A percentile compares a stretch with the other conserved stretches of the same genome.
Evolutionary conservation across 2,113 vertebrate genomes (phyloP).

Genomic region (Strix uralensis): DNA sequence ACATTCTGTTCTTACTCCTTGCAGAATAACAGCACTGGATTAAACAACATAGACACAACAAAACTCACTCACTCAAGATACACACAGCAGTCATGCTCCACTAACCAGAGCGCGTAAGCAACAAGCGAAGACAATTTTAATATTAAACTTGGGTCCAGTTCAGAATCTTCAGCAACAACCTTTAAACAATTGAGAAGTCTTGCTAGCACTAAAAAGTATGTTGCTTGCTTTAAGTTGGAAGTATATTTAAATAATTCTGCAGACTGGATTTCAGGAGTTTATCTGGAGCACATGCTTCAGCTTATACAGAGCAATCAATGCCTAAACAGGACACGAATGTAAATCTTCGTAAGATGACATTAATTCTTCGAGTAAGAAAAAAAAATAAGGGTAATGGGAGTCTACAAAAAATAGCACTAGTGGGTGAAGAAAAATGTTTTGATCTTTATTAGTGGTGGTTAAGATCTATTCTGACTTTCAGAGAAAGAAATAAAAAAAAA

Average conservation of each 20-base stretch:
- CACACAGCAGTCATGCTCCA: not conserved
- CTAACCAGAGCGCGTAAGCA: not conserved
- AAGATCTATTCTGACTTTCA: not conserved
- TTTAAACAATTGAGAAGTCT: not conserved
- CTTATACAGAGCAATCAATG: not conserved
- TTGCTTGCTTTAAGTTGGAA: not conserved
- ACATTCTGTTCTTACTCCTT: not conserved
- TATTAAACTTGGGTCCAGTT: not conserved
- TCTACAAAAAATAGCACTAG: not conserved
- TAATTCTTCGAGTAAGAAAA: not conserved
- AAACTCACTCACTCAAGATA: not conserved
- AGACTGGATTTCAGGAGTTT: not conserved
- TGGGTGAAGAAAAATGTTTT: not conserved
- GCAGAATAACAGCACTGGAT: not conserved
- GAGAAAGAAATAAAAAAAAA: not conserved
- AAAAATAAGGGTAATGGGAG: not conserved
- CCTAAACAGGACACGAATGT: not conserved
- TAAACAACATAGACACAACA: not conserved
- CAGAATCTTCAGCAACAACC: not conserved
- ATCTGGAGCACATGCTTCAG: not conserved
- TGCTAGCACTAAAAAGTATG: not conserved
- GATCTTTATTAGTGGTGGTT: not conserved
- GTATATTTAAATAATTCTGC: not conserved
- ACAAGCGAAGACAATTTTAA: not conserved
- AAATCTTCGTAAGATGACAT: not conserved